These are phyloP conservation scores for Apostichopus leukothele DNA, from an alignment of 53 echinoderm and acorn worm species.

Conservation along the genomic window DNA sequence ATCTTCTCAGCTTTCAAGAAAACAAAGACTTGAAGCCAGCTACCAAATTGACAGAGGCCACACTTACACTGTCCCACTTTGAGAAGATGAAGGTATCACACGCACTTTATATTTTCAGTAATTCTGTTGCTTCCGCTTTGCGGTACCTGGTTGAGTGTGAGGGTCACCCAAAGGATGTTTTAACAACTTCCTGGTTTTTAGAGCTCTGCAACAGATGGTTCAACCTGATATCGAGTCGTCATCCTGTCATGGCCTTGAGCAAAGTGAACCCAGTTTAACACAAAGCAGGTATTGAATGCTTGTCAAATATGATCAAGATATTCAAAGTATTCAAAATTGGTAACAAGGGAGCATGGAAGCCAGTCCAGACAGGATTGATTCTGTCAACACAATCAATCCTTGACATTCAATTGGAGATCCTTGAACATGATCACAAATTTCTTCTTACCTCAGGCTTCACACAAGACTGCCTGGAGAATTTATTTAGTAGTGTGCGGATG, in stretches of 20 bases:
- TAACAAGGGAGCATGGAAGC: conserved; percentile 65
- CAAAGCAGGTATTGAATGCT: conserved; percentile 34
- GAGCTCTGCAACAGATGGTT: conserved; percentile 64
- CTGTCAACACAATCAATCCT: conserved; percentile 60
- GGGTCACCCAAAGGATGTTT: background rate
- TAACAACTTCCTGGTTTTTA: conserved; percentile 64
- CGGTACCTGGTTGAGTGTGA: conserved; percentile 55
- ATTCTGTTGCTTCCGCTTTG: conserved; percentile 49
- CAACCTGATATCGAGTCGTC: conserved; percentile 63
- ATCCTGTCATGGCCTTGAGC: conserved; percentile 67
- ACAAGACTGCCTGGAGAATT: conserved; percentile 27
- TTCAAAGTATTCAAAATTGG: conserved; percentile 61
- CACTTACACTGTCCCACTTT: conserved; percentile 61
- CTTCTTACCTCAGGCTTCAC: conserved; percentile 51
- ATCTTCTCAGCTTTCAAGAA: conserved; percentile 61
- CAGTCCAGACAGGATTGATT: conserved; percentile 66
- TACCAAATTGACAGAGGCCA: conserved; percentile 50
- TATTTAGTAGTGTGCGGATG: conserved; percentile 46
- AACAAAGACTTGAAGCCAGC: conserved; percentile 62
- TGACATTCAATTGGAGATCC: conserved; percentile 56
- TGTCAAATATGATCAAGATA: conserved; percentile 40
- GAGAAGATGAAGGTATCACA: conserved; percentile 75
- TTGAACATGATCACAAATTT: conserved; percentile 57
- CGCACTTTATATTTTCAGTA: conserved; percentile 59
- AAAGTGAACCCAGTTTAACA: conserved; percentile 52